These are phyloP conservation scores for Solenopsis fugax DNA, from an alignment of 1,140 invertebrate genomes.

Conservation along the genomic window DNA sequence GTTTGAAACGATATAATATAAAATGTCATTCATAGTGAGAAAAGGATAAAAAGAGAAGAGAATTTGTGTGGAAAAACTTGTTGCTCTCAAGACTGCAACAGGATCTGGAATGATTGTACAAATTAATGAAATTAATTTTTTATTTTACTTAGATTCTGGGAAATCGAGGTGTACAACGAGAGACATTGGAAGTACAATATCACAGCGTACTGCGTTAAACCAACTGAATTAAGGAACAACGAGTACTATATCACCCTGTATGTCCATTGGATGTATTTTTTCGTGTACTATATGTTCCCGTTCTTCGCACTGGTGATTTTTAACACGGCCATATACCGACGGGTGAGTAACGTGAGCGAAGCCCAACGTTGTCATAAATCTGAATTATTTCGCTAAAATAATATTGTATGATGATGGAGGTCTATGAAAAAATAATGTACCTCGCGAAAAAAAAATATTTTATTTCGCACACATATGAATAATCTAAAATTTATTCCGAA, in stretches of 20 bases:
- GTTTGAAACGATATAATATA: neutral
- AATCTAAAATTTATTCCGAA: neutral
- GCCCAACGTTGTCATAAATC: neutral
- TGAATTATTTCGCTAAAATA: slow-evolving; percentile 15
- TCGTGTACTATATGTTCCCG: slow-evolving; percentile 97
- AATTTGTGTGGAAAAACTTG: neutral
- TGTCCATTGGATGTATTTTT: slow-evolving; percentile 96
- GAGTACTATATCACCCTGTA: slow-evolving; percentile 94
- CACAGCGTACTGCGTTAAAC: slow-evolving; percentile 90
- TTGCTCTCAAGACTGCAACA: neutral
- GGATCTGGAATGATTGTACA: neutral
- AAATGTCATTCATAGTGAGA: neutral
- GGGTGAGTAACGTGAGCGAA: slow-evolving; percentile 86
- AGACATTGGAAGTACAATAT: slow-evolving; percentile 87
- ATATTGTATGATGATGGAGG: neutral
- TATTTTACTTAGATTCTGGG: slow-evolving; percentile 88
- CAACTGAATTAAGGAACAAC: slow-evolving; percentile 91
- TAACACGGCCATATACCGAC: slow-evolving; percentile 95
- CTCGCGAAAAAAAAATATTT: slow-evolving; percentile 9
- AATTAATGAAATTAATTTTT: slow-evolving; percentile 5
- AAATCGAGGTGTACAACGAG: slow-evolving; percentile 87
- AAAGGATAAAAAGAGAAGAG: neutral
- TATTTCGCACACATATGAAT: neutral
- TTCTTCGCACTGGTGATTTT: slow-evolving; percentile 94
- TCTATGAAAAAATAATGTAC: slow-evolving; percentile 14